phyloP scores from a whole-genome alignment of 2,797 vertebrate genomes.

The Muscicapa striata region DNA sequence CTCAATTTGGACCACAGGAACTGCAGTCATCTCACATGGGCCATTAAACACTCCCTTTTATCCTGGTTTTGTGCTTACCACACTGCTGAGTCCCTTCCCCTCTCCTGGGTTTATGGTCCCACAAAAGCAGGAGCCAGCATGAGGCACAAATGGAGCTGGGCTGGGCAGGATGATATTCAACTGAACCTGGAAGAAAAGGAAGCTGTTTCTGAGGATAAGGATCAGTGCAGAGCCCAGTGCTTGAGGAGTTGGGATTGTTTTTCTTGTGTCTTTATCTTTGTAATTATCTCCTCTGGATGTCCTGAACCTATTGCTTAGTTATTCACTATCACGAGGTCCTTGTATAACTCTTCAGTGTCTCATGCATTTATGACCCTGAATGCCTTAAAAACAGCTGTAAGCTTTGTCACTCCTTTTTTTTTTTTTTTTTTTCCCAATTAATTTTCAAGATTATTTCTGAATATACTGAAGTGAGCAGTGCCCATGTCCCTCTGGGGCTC shows the following conservation, averaged over 20 bases:
- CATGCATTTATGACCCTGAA: neutral
- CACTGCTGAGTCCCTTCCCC: neutral
- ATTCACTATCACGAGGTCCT: neutral
- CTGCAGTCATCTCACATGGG: neutral
- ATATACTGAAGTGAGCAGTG: neutral
- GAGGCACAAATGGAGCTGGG: neutral
- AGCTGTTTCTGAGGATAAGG: neutral
- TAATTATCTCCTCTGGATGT: slow-evolving; percentile 3
- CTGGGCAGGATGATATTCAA: neutral
- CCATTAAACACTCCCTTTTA: neutral
- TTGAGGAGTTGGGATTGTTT: neutral
- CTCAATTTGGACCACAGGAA: neutral
- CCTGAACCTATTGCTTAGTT: neutral
- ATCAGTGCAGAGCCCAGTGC: neutral
- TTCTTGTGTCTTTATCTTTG: neutral
- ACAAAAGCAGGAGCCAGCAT: neutral
- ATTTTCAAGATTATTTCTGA: neutral
- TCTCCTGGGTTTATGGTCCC: neutral
- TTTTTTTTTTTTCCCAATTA: neutral
- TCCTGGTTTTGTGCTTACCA: neutral
- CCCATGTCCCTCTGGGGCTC: neutral
- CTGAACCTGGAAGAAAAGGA: neutral
- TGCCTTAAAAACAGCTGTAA: neutral
- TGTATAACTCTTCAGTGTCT: neutral
- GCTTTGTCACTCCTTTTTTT: neutral